Conservation (phyloP, 2,113 vertebrate species). For the Dicrurus megarhynchus region DNA sequence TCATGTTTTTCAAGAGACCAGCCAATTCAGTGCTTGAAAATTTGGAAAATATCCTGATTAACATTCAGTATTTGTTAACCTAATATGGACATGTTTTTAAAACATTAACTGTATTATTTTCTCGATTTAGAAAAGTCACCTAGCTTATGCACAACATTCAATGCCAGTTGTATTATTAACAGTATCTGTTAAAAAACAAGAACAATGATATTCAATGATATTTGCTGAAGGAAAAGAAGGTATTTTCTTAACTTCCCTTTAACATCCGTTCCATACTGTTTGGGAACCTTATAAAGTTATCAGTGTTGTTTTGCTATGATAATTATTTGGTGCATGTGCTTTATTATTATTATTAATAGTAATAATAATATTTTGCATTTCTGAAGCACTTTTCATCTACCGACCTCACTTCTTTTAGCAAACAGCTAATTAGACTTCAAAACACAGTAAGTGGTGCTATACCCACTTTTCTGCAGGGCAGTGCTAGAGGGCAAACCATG, state of each 20-base stretch:
- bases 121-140: neutral
- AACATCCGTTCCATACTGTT: neutral
- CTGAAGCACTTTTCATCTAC: constrained; percentile 57
- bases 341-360: neutral
- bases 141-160: neutral
- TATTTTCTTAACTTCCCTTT: neutral
- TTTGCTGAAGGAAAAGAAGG: neutral
- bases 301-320: neutral
- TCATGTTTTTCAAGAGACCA: constrained; percentile 61
- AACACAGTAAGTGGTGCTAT: constrained; percentile 61
- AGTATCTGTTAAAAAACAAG: neutral
- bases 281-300: neutral
- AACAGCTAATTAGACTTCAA: constrained; percentile 63
- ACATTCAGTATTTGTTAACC: constrained; percentile 14
- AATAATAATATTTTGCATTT: constrained; percentile 60
- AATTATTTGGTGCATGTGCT: neutral
- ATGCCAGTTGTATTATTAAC: neutral
- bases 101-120: constrained; percentile 9
- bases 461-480: constrained; percentile 46
- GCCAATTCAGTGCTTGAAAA: constrained; percentile 21
- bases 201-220: neutral
- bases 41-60: constrained; percentile 44
- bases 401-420: constrained; percentile 30
- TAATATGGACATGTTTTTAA: neutral
- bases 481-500: constrained; percentile 33